Evolutionary conservation across 2,888 invertebrate genomes (phyloP).

Genomic region (Dasypogon diadema): DNA sequence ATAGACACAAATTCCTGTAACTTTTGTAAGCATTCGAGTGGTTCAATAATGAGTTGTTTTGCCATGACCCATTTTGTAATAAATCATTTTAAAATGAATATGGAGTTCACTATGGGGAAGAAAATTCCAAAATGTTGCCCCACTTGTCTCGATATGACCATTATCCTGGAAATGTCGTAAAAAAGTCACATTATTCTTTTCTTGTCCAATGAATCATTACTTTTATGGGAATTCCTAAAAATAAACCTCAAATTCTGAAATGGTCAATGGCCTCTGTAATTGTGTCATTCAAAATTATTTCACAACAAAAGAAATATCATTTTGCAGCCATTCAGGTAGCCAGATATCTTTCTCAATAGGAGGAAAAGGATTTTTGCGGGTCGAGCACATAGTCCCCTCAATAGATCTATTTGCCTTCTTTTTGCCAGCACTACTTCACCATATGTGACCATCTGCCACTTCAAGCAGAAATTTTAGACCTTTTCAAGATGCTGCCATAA

Average conservation of each 20-base stretch:
- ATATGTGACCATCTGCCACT: conserved; percentile 39
- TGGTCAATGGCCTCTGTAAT: neutral
- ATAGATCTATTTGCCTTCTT: neutral
- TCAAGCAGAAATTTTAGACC: conserved; percentile 42
- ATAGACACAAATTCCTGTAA: too few relatives aligned
- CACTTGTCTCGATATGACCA: too few relatives aligned
- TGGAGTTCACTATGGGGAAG: too few relatives aligned
- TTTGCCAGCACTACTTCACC: conserved; percentile 13
- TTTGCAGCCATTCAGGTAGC: neutral
- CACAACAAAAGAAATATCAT: neutral
- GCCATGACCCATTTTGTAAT: too few relatives aligned
- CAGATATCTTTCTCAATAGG: neutral
- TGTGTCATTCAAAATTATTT: neutral
- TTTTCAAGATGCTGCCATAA: conserved; percentile 43
- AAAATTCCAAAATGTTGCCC: too few relatives aligned
- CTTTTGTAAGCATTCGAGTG: too few relatives aligned
- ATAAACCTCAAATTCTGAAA: neutral
- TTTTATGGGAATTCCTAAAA: neutral
- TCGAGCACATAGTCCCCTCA: neutral
- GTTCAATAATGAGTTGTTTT: too few relatives aligned
- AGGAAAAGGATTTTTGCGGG: too few relatives aligned
- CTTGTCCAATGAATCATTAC: too few relatives aligned
- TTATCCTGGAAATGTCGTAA: too few relatives aligned
- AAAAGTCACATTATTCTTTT: too few relatives aligned
- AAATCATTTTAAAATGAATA: too few relatives aligned